A percentile compares a stretch with the other conserved stretches of the same genome.
phyloP scores from a whole-genome alignment of 2,113 vertebrate genomes.

The Megalops atlanticus region DNA sequence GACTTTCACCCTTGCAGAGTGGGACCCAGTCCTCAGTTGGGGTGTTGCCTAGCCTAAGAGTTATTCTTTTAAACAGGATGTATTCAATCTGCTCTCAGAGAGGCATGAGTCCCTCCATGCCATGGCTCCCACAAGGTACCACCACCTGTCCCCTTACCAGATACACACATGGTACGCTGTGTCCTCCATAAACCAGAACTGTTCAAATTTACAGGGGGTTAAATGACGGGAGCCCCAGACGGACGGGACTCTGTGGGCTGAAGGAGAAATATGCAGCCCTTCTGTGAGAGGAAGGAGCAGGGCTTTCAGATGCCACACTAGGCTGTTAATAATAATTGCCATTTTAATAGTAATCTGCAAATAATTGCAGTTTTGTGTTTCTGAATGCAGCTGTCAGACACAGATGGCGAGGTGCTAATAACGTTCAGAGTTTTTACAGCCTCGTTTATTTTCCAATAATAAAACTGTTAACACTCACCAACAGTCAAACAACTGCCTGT shows the following conservation, averaged over 20 bases:
- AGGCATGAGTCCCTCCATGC: neutral
- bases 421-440: slow-evolving; percentile 65
- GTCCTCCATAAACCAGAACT: neutral
- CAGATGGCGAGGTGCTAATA: slow-evolving; percentile 71
- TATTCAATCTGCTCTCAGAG: neutral
- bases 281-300: neutral
- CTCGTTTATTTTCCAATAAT: slow-evolving; percentile 75
- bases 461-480: slow-evolving; percentile 72
- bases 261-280: neutral
- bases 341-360: slow-evolving; percentile 2
- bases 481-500: slow-evolving; percentile 61
- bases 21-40: neutral
- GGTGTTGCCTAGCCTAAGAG: neutral
- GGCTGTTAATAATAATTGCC: slow-evolving; percentile 12
- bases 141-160: neutral
- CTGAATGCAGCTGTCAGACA: slow-evolving; percentile 68
- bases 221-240: neutral
- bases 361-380: slow-evolving; percentile 35
- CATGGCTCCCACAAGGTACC: neutral
- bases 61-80: neutral
- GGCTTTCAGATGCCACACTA: neutral
- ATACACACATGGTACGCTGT: neutral
- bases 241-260: too few species aligned
- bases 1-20: neutral
- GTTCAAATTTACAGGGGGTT: neutral